Evolutionary conservation across 1,140 invertebrate species (phyloP), one percentile per base, ranked within the genome.

Genomic region (Drosophila tsacasi): DNA sequence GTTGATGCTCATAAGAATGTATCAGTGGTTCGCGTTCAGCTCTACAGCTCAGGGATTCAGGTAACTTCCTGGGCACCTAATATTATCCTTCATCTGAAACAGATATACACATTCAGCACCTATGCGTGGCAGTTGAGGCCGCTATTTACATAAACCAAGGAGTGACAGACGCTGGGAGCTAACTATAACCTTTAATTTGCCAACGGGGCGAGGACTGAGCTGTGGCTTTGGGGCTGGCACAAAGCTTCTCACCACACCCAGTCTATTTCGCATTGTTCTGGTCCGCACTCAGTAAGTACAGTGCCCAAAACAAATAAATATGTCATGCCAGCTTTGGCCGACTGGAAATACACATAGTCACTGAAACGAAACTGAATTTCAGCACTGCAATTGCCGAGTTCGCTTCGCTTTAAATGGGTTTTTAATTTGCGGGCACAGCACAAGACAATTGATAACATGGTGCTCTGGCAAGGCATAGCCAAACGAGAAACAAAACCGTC

Each of bases 211-310:
- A 54, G 7, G 17, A 21, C 32, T 19, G 12, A 30, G 32, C 32
- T 19, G 12, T 30, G 32, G n/a, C 30, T 27, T n/a, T 39, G 32
- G 44, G 17, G 25, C 35, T 46, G n/a, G 7, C 17, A 73, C 46
- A 83, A 76, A 63, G 62, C 65, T 32, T 62, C 46, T 21, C 65
- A 62, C 82, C 81, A 44, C 81, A 73, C 81, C 81, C 73, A 64
- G 44, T 10, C 63, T 35, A 73, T 77, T 81, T 72, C 35, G 54
- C 64, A 35, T 63, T 63, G 42, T 46, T 76, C 46, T 73, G 37
- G 37, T n/a, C 40, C 42, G 46, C 27, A 17, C 19, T 59, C 30
- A 3, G 49, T 54, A 65, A 44, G 27, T 54, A 62, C 30, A 15
- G 60, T 62, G 21, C 17, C 17, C 37, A 42, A 25, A 40, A 27